Base-by-base conservation (phyloP, 1,140 invertebrate species). In the Portunus trituberculatus region DNA sequence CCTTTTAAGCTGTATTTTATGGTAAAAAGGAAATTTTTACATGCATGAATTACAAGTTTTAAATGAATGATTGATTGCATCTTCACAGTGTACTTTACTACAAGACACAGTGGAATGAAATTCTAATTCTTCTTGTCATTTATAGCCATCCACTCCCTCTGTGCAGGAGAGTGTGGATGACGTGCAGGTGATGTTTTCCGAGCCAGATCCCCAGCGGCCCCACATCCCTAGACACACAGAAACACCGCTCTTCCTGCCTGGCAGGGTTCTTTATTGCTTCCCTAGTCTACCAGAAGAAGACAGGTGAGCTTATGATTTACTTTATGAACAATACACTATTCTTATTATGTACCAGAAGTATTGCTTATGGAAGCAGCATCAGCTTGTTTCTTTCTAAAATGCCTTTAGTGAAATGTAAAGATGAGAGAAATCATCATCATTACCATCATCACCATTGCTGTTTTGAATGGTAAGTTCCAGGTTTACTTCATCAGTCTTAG, bases 211-310 rank as follows among this genome's bases (percentile, higher is more conserved):
- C 2, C 52, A 90, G 86, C n/a, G 90, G n/a, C 67, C 59, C 31
- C 94, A 92, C 29, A 82, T 94, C 39, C 96, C 96, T 12, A 25
- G 96, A 16, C 96, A 96, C 92, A 96, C 96, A 8, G 96, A 96
- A 29, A 93, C 88, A 4, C 84, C 96, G 2, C 94, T 96, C 20
- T 95, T 89, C 86, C 96, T 86, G 0, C 96, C 94, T 16, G 96
- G 94, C n/a, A 87, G 93, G 48, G 87, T 96, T 29, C 88, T 96
- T 16, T 94, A 95, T n/a, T 96, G 94, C 93, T 93, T 87, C 76
- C 96, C 94, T 25, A 95, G 52, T 39, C 59, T 95, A 16, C 91
- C 94, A 29, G 90, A 92, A 25, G 91, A 95, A 46, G 94, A 95
- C 31, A 92, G 91, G 94, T 95, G 20, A 82, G 91, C 25, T 25